These are phyloP conservation scores for Corbicula japonica DNA, from an alignment of 2,888 invertebrate genomes.

Conservation along the genomic window DNA sequence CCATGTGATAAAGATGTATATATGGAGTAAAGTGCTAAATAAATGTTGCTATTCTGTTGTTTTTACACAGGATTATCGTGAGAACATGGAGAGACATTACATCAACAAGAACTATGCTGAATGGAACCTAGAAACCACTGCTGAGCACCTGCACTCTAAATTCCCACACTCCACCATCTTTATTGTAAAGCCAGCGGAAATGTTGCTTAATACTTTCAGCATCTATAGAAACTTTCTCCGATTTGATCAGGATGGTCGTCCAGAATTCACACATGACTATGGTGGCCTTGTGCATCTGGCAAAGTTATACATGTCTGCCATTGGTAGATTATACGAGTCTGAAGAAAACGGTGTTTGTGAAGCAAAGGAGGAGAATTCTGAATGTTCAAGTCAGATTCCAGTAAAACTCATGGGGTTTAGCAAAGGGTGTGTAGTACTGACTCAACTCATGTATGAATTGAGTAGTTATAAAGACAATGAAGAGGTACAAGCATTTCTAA, in stretches of 20 bases:
- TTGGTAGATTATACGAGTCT: constrained; percentile 7
- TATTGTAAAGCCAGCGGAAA: constrained; percentile 88
- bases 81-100: constrained; percentile 90
- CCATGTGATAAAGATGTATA: no score
- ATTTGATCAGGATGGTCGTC: constrained; percentile 92
- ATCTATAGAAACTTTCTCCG: constrained; percentile 96
- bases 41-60: no score
- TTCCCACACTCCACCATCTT: constrained; percentile 89
- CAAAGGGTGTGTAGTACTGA: constrained; percentile 97
- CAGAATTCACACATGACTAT: constrained; percentile 92
- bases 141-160: constrained; percentile 90
- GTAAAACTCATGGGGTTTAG: constrained; percentile 92
- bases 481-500: constrained; percentile 86
- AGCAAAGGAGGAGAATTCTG: neutral
- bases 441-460: constrained; percentile 95
- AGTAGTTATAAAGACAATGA: constrained; percentile 85
- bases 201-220: constrained; percentile 94
- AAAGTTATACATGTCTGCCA: constrained; percentile 86
- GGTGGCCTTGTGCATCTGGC: constrained; percentile 92
- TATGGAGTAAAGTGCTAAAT: no score
- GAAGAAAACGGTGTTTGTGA: neutral
- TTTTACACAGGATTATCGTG: constrained; percentile 91
- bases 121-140: constrained; percentile 94
- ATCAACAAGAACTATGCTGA: constrained; percentile 89
- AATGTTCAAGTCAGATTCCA: neutral